Base-by-base conservation (phyloP, 1,140 invertebrate species). In the Whitmania pigra region DNA sequence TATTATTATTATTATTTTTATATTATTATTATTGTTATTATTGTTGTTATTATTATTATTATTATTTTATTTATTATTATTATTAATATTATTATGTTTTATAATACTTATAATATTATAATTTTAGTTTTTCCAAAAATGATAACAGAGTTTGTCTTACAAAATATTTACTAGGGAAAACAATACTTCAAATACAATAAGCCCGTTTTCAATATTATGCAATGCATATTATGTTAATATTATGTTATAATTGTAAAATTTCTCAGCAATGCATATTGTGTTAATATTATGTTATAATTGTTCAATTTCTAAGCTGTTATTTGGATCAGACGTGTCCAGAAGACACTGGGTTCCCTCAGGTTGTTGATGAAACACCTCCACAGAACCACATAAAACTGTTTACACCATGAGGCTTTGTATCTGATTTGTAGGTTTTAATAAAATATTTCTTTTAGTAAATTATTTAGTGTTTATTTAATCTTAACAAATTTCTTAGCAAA, bases 291-390 rank as follows among this genome's bases (percentile, higher is more conserved):
- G 57, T 15, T 25, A 20, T 31, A 7, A 27, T n/a, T 15, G 22
- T 22, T 27, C n/a, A 11, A 15, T 49, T 67, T 71, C 87, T 88
- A 87, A 83, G 95, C 92, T 74, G 93, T 83, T 20, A 90, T 93
- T 81, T 97, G 94, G 17, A 94, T 79, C 68, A 94, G 80, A 75
- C 91, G 85, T 67, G 95, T 90, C 88, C 88, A 90, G 68, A 95
- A 88, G 5, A 96, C 82, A 76, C 92, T 86, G 0, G 92, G 93
- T 79, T 97, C 93, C 79, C 94, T 91, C 17, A 91, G 86, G 29
- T 92, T 87, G 55, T 88, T 89, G 13, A 94, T 81, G 88, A 89
- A 94, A 18, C 90, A 93, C 67, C 94, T 83, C 92, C 92, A 95
- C 4, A 94, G 82, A 4, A 97, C 88, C 0, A 90, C 91, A 11